Conservation (phyloP, 37 sponge, comb jelly and placozoan genomes). For the Haliclona indistincta region DNA sequence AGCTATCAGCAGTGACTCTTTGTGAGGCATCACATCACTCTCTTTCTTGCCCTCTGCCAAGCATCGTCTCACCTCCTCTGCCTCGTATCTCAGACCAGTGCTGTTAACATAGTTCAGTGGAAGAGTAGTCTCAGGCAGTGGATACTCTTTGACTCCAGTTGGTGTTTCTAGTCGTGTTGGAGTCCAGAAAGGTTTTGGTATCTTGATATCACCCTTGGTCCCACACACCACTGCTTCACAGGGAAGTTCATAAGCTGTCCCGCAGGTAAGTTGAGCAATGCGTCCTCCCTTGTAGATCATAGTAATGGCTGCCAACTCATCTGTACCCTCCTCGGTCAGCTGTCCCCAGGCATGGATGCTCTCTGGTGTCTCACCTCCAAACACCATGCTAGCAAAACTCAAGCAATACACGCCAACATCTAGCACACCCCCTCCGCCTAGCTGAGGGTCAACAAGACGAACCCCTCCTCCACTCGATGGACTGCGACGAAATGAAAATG, state of each 20-base stretch:
- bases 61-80: conserved; percentile 58
- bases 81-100: conserved; percentile 72
- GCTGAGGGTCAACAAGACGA: conserved; percentile 37
- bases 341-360: conserved; percentile 40
- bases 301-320: conserved; percentile 18
- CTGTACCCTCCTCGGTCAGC: conserved; percentile 26
- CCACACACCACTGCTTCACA: conserved; percentile 67
- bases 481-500: conserved; percentile 34
- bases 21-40: conserved; percentile 50
- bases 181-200: conserved; percentile 68
- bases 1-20: conserved; percentile 51
- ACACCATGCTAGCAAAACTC: conserved; percentile 67
- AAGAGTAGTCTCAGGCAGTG: conserved; percentile 28
- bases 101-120: conserved; percentile 49
- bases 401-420: conserved; percentile 80
- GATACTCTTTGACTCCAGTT: conserved; percentile 36
- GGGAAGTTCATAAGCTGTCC: conserved; percentile 12
- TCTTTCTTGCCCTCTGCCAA: conserved; percentile 60
- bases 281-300: conserved; percentile 35
- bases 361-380: conserved; percentile 59
- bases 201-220: conserved; percentile 58
- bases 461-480: too few species aligned
- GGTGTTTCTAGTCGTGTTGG: conserved; percentile 59
- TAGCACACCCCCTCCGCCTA: conserved; percentile 72
- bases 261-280: conserved; percentile 50